A percentile compares a stretch with the other conserved stretches of the same genome.
Evolutionary conservation across 2,797 vertebrate species (phyloP).

Genomic region (Hafferia zeledoni): DNA sequence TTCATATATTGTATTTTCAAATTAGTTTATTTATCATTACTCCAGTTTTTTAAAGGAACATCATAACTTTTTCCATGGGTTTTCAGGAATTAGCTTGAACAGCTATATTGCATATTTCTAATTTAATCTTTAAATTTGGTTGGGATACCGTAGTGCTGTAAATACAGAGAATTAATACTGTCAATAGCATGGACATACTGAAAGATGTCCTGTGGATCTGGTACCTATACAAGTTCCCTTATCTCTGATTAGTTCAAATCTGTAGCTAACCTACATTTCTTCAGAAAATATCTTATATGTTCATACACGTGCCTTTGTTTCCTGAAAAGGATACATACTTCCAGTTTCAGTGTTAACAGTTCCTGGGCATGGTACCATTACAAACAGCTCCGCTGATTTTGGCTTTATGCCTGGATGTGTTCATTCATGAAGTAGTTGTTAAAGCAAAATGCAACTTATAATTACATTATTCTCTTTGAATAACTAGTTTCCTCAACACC

Average conservation of each 20-base stretch:
- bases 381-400: conserved; percentile 56
- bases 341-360: background rate
- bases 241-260: background rate
- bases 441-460: conserved; percentile 44
- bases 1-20: background rate
- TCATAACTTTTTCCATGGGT: background rate
- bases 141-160: accelerated
- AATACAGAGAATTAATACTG: background rate
- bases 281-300: background rate
- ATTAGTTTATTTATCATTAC: background rate
- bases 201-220: background rate
- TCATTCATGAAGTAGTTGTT: conserved; percentile 41
- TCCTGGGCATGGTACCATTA: conserved; percentile 53
- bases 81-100: background rate
- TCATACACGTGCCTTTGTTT: conserved; percentile 13
- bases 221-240: background rate
- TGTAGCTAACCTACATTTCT: background rate
- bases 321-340: conserved; percentile 17
- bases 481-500: background rate
- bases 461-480: conserved; percentile 15
- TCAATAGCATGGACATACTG: background rate
- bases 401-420: conserved; percentile 46
- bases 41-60: background rate
- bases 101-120: accelerated
- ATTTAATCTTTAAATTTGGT: background rate